Evolutionary conservation across 2,797 vertebrate species (phyloP), one percentile per base, ranked within the genome.

Genomic region (Trachops cirrhosus): DNA sequence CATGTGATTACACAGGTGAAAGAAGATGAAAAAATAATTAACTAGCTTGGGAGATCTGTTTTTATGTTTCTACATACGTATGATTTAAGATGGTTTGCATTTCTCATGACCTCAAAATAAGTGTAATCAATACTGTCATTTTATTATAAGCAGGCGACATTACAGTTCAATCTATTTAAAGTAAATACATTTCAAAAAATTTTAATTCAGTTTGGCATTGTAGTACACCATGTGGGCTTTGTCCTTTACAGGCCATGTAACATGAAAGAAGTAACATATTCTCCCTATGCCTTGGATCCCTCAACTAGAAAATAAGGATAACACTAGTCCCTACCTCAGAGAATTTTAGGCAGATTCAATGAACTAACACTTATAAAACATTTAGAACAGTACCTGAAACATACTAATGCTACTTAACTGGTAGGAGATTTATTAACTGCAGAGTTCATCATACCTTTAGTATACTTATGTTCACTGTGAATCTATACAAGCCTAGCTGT

Each of bases 1-100:
- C 46, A 46, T 50, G n/a, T 73, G 44, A 64, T 26, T 93, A 75
- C 71, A 88, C 34, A 90, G 89, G n/a, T 89, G 97, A 92, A 88
- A 71, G 67, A 91, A 67, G 0, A 87, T 71, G 8, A 32, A 80
- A 54, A 68, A 54, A 54, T 54, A 11, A 62, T 4, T n/a, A 39
- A 37, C 48, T 48, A 29, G 29, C 34, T 73, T 78, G 34, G 41
- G 78, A 32, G 52, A 68, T 24, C 18, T 92, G 46, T 75, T 90
- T 0, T 83, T 85, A 52, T 54, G 52, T 86, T 86, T 95, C 22
- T 62, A 89, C 16, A 21, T 54, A 67, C 9, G 15, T 54, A 89
- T 48, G 68, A 1, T 79, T 94, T 96, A 0, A 21, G 5, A 87
- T 93, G 41, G 6, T n/a, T 94, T 91, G 2, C 21, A 2, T 96